Conservation (phyloP, 2,888 invertebrate genomes). For the Tenthredo mesomela region DNA sequence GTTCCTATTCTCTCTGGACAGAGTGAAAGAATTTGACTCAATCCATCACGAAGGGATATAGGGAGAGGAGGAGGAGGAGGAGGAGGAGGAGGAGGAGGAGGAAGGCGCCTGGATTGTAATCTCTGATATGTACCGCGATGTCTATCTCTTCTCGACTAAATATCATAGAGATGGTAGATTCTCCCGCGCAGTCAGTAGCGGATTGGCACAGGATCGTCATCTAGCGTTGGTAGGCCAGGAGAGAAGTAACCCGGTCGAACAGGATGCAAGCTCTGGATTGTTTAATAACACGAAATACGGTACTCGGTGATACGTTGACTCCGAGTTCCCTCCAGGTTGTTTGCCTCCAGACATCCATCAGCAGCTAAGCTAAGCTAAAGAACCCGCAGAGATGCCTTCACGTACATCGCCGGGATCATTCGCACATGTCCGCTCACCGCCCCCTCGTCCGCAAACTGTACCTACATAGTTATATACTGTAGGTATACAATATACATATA, state of each 20-base stretch:
- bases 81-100: not conserved
- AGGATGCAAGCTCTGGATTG: conserved; percentile 46
- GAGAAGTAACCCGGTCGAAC: conserved; percentile 11
- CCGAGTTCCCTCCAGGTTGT: conserved; percentile 31
- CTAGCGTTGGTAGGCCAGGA: not conserved
- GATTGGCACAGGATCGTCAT: not conserved
- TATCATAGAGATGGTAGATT: conserved; percentile 27
- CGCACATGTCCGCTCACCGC: conserved; percentile 41
- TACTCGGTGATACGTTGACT: conserved; percentile 47
- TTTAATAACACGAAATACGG: conserved; percentile 50
- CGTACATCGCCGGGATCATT: conserved; percentile 45
- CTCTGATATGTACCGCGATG: not conserved
- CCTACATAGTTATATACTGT: not conserved
- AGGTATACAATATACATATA: not conserved
- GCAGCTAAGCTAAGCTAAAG: conserved; percentile 29
- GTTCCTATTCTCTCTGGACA: conserved; percentile 9
- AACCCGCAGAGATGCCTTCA: conserved; percentile 42
- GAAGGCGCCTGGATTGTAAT: not conserved
- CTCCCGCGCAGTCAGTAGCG: conserved; percentile 14
- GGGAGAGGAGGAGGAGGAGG: not conserved
- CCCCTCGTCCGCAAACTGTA: conserved; percentile 39
- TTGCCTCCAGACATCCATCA: conserved; percentile 49
- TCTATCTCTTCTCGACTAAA: not conserved
- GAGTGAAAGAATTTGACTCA: not conserved
- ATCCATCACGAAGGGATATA: not conserved